phyloP scores from a whole-genome alignment of 2,888 invertebrate genomes.

The Norana najaformis region DNA sequence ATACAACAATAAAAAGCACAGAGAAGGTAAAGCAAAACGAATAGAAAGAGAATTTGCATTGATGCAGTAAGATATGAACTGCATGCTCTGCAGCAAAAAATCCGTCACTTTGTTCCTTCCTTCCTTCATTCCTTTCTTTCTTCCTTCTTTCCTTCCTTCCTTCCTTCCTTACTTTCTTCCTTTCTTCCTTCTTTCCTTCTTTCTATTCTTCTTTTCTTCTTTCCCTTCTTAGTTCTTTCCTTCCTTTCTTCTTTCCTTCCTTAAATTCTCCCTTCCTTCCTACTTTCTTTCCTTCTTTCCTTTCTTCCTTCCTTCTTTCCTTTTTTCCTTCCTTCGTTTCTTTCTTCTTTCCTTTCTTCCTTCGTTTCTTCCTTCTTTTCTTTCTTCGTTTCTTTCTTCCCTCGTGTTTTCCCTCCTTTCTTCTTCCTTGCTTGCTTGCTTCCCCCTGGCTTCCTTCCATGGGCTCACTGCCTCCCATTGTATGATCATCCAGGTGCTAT shows the following conservation, averaged over 20 bases:
- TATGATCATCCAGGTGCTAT: no score
- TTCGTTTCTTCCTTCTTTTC: not conserved
- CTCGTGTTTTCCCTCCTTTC: no score
- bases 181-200: no score
- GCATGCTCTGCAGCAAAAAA: no score
- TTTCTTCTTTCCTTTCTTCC: conserved; percentile 19
- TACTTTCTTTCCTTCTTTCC: not conserved
- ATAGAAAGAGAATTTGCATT: no score
- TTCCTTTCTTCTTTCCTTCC: conserved; percentile 2
- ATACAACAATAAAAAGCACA: no score
- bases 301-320: not conserved
- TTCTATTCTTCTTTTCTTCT: not conserved
- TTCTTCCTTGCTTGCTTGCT: not conserved
- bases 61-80: no score
- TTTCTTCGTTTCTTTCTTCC: no score
- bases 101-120: not conserved
- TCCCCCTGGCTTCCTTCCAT: not conserved
- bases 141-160: not conserved
- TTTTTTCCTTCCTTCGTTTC: not conserved
- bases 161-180: not conserved
- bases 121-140: not conserved
- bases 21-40: no score
- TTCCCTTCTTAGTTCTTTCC: conserved; percentile 8
- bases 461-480: no score
- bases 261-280: no score